These are phyloP conservation scores for Delichon dasypus DNA, from an alignment of 2,797 vertebrate genomes.

Conservation along the genomic window DNA sequence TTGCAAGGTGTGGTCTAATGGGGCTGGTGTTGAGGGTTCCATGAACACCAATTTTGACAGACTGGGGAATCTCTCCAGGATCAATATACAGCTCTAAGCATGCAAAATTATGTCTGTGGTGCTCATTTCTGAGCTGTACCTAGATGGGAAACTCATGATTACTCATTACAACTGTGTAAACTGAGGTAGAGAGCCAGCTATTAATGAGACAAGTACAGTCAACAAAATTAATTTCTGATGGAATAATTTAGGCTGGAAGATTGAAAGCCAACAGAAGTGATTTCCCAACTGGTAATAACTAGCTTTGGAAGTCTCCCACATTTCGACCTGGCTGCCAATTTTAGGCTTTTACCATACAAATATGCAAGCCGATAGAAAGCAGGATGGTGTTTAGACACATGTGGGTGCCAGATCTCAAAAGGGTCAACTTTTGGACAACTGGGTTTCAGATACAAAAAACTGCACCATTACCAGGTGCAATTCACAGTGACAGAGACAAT, in stretches of 20 bases:
- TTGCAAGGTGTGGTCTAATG: background rate
- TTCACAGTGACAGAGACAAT: background rate
- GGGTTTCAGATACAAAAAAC: background rate
- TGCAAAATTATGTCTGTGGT: background rate
- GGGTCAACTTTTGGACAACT: background rate
- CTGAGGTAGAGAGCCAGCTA: constrained; percentile 19
- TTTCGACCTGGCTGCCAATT: background rate
- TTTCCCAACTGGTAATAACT: constrained; percentile 4
- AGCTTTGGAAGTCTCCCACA: background rate
- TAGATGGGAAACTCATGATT: background rate
- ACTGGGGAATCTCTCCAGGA: background rate
- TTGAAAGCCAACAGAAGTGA: background rate
- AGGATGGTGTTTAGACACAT: background rate
- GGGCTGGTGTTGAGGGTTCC: background rate
- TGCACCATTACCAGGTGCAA: background rate
- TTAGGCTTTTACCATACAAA: background rate
- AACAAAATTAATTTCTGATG: constrained; percentile 12
- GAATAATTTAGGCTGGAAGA: constrained; percentile 8
- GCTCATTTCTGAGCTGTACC: background rate
- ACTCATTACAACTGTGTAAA: constrained; percentile 37
- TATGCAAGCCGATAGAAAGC: background rate
- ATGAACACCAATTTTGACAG: background rate
- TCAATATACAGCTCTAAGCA: background rate
- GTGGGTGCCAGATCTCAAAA: background rate
- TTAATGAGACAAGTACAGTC: background rate